These are phyloP conservation scores for Galerucella calmariensis DNA, from an alignment of 2,888 invertebrate genomes.

Conservation along the genomic window DNA sequence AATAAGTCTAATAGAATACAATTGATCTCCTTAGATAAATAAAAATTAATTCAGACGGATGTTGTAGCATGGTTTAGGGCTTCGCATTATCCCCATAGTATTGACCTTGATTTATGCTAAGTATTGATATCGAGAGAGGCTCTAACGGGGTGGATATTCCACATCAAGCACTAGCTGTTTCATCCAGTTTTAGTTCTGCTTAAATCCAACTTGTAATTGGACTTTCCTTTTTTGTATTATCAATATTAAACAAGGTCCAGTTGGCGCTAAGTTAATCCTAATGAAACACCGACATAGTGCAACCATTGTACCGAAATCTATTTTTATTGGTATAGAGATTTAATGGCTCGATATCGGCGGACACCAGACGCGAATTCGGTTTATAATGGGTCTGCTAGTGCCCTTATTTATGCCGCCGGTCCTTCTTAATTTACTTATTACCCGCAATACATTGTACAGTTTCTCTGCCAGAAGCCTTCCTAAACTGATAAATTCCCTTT, in stretches of 20 bases:
- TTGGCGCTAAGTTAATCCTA: slow-evolving; percentile 19
- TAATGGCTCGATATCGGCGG: slow-evolving; percentile 55
- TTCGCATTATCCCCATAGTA: no score
- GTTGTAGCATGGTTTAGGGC: no score
- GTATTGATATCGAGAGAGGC: no score
- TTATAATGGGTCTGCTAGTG: slow-evolving; percentile 46
- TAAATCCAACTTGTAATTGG: no score
- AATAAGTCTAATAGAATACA: no score
- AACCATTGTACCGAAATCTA: slow-evolving; percentile 43
- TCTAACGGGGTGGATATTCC: no score
- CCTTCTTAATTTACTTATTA: slow-evolving; percentile 54
- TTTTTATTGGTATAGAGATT: slow-evolving; percentile 55
- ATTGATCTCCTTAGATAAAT: no score
- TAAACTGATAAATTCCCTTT: slow-evolving; percentile 42
- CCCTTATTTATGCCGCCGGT: slow-evolving; percentile 50
- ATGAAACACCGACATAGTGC: slow-evolving; percentile 13
- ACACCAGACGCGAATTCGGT: slow-evolving; percentile 52
- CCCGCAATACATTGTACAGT: slow-evolving; percentile 43
- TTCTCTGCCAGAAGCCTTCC: slow-evolving; percentile 45
- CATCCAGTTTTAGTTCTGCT: no score
- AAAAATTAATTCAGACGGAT: no score
- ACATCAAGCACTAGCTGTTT: no score
- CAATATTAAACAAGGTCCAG: not conserved
- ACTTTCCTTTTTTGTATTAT: no score
- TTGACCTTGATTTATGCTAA: no score